phyloP scores from a whole-genome alignment of 1,140 invertebrate species.

The Calephelis nemesis region DNA sequence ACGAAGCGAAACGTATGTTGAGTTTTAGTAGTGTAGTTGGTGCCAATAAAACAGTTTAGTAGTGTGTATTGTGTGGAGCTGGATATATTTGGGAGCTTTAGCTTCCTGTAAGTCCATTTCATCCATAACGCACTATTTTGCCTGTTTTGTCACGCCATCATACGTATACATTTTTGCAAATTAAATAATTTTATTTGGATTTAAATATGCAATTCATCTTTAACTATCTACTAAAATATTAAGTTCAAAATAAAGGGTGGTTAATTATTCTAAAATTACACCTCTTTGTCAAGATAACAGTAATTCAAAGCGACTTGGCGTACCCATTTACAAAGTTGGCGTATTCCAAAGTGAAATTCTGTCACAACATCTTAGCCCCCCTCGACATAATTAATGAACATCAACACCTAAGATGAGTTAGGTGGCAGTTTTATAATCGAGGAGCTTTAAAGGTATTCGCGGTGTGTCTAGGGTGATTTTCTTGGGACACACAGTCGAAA shows the following conservation, averaged over 20 bases:
- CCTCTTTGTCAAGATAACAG: slow-evolving; percentile 26
- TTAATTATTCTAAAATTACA: slow-evolving; percentile 19
- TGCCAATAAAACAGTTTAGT: too few relatives aligned
- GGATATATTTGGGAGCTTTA: too few relatives aligned
- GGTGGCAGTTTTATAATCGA: slow-evolving; percentile 57
- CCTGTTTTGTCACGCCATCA: too few relatives aligned
- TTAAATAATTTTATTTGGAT: neutral
- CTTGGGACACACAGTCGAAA: slow-evolving; percentile 32
- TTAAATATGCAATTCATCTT: neutral
- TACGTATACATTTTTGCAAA: too few relatives aligned
- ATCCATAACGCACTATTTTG: too few relatives aligned
- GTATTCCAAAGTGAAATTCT: slow-evolving; percentile 52
- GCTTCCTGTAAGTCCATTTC: too few relatives aligned
- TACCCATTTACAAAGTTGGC: slow-evolving; percentile 42
- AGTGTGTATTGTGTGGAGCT: too few relatives aligned
- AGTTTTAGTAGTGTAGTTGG: too few relatives aligned
- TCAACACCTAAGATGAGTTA: slow-evolving; percentile 66
- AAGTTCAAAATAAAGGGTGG: neutral
- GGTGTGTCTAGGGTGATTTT: slow-evolving; percentile 49
- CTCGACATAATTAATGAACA: slow-evolving; percentile 65
- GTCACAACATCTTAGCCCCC: slow-evolving; percentile 60
- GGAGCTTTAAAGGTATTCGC: slow-evolving; percentile 28
- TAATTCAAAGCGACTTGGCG: slow-evolving; percentile 31
- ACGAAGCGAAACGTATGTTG: too few relatives aligned
- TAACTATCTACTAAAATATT: neutral